Conservation (phyloP, 2,797 vertebrate species). For the Loriculus beryllinus region DNA sequence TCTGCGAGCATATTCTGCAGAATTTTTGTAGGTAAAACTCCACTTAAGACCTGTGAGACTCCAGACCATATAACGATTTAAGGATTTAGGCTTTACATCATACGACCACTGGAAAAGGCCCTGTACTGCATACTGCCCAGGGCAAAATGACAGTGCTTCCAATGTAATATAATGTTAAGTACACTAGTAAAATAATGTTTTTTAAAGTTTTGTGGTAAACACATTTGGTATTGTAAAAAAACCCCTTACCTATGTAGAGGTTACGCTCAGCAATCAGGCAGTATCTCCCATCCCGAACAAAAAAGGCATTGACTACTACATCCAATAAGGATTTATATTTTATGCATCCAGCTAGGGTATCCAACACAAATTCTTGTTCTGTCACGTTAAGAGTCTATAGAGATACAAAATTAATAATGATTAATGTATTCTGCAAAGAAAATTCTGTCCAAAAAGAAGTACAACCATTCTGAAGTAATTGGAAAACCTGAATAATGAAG, state of each 20-base stretch:
- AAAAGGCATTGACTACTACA: constrained; percentile 84
- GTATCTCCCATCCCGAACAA: constrained; percentile 71
- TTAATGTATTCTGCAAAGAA: not conserved
- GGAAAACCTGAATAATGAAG: not conserved
- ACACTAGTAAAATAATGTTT: not conserved
- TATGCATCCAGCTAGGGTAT: constrained; percentile 83
- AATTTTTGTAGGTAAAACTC: not conserved
- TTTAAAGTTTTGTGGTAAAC: not conserved
- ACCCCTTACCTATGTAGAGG: constrained; percentile 83
- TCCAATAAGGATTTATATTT: constrained; percentile 82
- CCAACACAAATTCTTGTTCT: constrained; percentile 79
- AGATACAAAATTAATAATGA: constrained; percentile 14
- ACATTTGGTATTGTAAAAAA: not conserved
- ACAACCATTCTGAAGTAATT: not conserved
- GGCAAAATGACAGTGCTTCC: not conserved
- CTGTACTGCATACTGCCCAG: not conserved
- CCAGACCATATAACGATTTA: not conserved
- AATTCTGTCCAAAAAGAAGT: not conserved
- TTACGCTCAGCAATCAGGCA: constrained; percentile 76
- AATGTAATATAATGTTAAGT: not conserved
- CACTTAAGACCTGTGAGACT: not conserved
- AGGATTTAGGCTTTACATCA: not conserved
- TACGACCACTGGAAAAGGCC: not conserved
- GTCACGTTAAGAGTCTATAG: constrained; percentile 68
- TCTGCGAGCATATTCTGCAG: not conserved